Conservation (phyloP, 2,797 vertebrate species). For the Etheostoma perlongum region DNA sequence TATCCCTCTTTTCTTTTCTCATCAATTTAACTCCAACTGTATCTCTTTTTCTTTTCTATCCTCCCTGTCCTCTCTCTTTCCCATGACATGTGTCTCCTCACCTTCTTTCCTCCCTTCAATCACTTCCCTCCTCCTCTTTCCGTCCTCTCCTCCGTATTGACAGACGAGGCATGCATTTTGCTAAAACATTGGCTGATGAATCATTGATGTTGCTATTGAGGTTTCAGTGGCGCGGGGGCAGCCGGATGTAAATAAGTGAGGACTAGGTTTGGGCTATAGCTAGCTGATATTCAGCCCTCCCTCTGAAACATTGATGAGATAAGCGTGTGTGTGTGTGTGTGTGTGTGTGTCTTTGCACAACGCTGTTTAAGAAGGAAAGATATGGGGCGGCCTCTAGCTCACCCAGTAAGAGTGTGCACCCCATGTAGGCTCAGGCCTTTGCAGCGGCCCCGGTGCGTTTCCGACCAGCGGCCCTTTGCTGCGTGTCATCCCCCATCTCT, state of each 20-base stretch:
- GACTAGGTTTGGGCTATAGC: constrained; percentile 83
- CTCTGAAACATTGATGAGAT: constrained; percentile 94
- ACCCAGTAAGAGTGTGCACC: too few species aligned
- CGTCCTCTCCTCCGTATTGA: constrained; percentile 67
- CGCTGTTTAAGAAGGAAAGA: constrained; percentile 89
- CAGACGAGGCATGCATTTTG: constrained; percentile 79
- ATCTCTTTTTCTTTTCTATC: neutral
- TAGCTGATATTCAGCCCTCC: constrained; percentile 90
- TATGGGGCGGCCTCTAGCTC: too few species aligned
- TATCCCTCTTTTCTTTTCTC: neutral
- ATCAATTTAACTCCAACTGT: neutral
- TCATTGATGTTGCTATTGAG: constrained; percentile 83
- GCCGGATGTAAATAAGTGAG: constrained; percentile 98
- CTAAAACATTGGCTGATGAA: constrained; percentile 84
- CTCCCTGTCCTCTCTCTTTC: constrained; percentile 19
- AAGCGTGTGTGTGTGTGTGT: constrained; percentile 36
- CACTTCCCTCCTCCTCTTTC: constrained; percentile 25
- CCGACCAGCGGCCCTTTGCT: too few species aligned
- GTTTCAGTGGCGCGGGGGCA: constrained; percentile 80
- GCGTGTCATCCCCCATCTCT: too few species aligned
- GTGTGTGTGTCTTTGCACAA: constrained; percentile 44
- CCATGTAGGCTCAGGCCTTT: too few species aligned
- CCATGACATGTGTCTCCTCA: constrained; percentile 21
- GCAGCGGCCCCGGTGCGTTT: too few species aligned
- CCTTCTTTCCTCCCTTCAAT: constrained; percentile 22